Evolutionary conservation across 2,797 vertebrate genomes (phyloP).

Genomic region (Melanotaenia boesemani): DNA sequence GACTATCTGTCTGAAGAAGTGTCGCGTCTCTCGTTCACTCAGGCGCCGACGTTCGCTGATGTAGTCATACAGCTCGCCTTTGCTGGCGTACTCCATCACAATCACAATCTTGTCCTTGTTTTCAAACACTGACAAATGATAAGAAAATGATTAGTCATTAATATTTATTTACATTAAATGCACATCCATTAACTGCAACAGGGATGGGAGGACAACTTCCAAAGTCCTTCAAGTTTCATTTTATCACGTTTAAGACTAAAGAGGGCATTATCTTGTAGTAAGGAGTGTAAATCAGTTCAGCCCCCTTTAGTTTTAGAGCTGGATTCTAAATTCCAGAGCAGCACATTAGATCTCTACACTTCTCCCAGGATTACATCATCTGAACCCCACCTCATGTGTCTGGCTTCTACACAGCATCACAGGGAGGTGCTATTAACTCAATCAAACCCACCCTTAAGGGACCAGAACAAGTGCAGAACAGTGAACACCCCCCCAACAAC

Average conservation of each 20-base stretch:
- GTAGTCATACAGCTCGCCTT: slow-evolving; percentile 98
- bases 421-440: slow-evolving; percentile 70
- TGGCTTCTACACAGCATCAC: slow-evolving; percentile 58
- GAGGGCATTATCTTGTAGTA: slow-evolving; percentile 35
- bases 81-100: slow-evolving; percentile 99
- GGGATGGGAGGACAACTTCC: slow-evolving; percentile 9
- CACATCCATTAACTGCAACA: neutral
- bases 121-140: slow-evolving; percentile 91
- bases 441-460: slow-evolving; percentile 63
- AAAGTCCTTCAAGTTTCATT: slow-evolving; percentile 19
- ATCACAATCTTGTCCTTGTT: slow-evolving; percentile 99
- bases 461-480: slow-evolving; percentile 25
- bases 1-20: slow-evolving; percentile 98
- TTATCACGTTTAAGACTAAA: slow-evolving; percentile 34
- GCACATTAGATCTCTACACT: slow-evolving; percentile 51
- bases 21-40: slow-evolving; percentile 94
- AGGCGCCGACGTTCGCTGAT: slow-evolving; percentile 95
- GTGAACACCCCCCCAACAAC: slow-evolving; percentile 40
- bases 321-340: slow-evolving; percentile 52
- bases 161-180: slow-evolving; percentile 14
- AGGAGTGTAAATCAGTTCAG: neutral
- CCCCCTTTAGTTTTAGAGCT: slow-evolving; percentile 28
- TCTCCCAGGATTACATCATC: slow-evolving; percentile 72
- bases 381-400: slow-evolving; percentile 67
- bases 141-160: slow-evolving; percentile 30